phyloP scores from a whole-genome alignment of 2,113 vertebrate genomes.

The Rhizomys pruinosus region DNA sequence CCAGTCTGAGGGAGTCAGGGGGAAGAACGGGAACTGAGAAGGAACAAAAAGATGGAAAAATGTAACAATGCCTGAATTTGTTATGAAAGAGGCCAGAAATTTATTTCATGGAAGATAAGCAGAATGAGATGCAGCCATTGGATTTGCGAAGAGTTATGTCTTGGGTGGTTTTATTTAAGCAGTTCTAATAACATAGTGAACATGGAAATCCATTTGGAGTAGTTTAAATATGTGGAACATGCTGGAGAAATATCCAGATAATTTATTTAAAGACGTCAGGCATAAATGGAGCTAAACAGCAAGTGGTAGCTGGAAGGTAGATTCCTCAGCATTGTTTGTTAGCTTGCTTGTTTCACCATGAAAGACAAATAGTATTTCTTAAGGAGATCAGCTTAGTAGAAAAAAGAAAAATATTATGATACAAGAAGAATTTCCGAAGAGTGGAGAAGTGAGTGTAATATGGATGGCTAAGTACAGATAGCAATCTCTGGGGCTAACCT shows the following conservation, averaged over 20 bases:
- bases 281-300: background rate
- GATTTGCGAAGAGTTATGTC: background rate
- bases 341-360: background rate
- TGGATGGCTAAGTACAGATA: background rate
- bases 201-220: background rate
- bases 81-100: background rate
- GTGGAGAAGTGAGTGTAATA: background rate
- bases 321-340: background rate
- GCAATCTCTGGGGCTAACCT: background rate
- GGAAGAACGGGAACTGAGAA: background rate
- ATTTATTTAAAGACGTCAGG: background rate
- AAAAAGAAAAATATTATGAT: background rate
- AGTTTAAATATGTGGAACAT: background rate
- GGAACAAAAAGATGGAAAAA: background rate
- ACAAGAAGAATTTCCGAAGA: background rate
- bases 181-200: background rate
- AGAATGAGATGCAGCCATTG: background rate
- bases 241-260: background rate
- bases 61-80: accelerated
- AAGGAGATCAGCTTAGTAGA: background rate
- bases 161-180: background rate
- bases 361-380: background rate
- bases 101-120: background rate
- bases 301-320: background rate
- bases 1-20: background rate